phyloP scores from a whole-genome alignment of 2,797 vertebrate species.

The Aulostomus chinensis region DNA sequence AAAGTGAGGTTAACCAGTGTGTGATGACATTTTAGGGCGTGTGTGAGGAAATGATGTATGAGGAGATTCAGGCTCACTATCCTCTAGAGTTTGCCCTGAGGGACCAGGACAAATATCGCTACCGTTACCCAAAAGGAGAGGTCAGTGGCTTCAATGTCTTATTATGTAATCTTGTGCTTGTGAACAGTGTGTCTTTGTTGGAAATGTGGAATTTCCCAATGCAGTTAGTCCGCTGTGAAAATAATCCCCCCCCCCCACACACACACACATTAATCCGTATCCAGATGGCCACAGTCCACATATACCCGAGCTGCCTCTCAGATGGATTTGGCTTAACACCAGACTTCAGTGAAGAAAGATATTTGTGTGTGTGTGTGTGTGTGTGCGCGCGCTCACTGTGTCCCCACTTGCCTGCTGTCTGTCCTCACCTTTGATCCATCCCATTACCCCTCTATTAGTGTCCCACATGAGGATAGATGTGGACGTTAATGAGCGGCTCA shows the following conservation, averaged over 20 bases:
- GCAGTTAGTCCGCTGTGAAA: neutral
- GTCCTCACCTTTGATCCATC: conserved; percentile 44
- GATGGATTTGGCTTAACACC: conserved; percentile 23
- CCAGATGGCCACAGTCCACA: conserved; percentile 46
- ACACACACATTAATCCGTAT: conserved; percentile 15
- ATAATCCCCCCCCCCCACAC: neutral
- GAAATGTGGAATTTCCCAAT: neutral
- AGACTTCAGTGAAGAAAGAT: conserved; percentile 42
- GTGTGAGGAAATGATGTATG: conserved; percentile 98
- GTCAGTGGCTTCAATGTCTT: conserved; percentile 62
- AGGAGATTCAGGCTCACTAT: conserved; percentile 93
- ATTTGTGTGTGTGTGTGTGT: neutral
- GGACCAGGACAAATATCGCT: conserved; percentile 98
- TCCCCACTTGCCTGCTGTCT: conserved; percentile 17
- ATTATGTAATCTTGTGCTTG: neutral
- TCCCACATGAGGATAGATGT: conserved; percentile 32
- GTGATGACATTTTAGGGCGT: conserved; percentile 83
- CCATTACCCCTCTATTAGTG: conserved; percentile 57
- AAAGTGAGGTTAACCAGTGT: conserved; percentile 11
- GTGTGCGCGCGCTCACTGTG: neutral
- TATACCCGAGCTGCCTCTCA: conserved; percentile 16
- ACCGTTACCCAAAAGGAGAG: conserved; percentile 98
- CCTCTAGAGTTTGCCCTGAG: conserved; percentile 95
- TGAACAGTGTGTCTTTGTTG: conserved; percentile 1
- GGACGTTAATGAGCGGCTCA: conserved; percentile 15